Evolutionary conservation across 2,888 invertebrate genomes (phyloP).

Genomic region (Dicranocentrus wangi): DNA sequence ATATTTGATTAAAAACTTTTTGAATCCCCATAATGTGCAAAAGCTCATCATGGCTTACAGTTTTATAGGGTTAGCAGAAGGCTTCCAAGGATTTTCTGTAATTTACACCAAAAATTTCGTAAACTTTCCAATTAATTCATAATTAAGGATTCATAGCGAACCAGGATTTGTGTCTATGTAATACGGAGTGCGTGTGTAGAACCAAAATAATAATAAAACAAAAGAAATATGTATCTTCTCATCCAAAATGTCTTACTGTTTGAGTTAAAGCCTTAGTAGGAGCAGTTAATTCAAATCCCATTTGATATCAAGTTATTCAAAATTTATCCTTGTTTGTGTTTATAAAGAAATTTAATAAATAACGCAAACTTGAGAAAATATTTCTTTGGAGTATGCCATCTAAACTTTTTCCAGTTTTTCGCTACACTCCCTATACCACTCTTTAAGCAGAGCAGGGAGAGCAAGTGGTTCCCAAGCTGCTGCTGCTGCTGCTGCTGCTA

Average conservation of each 20-base stretch:
- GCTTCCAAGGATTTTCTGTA: constrained; percentile 20
- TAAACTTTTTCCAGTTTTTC: too few relatives aligned
- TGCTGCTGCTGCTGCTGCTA: constrained; percentile 21
- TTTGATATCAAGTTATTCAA: constrained; percentile 43
- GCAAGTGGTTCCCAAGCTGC: background rate
- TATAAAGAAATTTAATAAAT: constrained; percentile 15
- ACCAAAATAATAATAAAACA: constrained; percentile 12
- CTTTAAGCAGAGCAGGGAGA: too few relatives aligned
- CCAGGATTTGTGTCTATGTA: background rate
- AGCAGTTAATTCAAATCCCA: constrained; percentile 51
- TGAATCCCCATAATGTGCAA: constrained; percentile 4
- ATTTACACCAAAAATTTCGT: constrained; percentile 40
- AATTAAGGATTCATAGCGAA: constrained; percentile 52
- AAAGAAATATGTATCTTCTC: constrained; percentile 28
- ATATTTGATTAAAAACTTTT: constrained; percentile 25
- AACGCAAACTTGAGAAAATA: background rate
- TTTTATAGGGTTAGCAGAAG: constrained; percentile 4
- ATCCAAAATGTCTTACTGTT: constrained; percentile 26
- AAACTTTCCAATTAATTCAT: constrained; percentile 55
- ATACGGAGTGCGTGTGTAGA: background rate
- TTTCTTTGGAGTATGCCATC: background rate
- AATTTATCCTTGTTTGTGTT: constrained; percentile 33
- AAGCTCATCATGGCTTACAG: constrained; percentile 12
- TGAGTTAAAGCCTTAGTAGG: constrained; percentile 9
- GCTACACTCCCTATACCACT: too few relatives aligned